These are phyloP conservation scores for Falco novaeseelandiae DNA, from an alignment of 2,797 vertebrate genomes.

Conservation along the genomic window DNA sequence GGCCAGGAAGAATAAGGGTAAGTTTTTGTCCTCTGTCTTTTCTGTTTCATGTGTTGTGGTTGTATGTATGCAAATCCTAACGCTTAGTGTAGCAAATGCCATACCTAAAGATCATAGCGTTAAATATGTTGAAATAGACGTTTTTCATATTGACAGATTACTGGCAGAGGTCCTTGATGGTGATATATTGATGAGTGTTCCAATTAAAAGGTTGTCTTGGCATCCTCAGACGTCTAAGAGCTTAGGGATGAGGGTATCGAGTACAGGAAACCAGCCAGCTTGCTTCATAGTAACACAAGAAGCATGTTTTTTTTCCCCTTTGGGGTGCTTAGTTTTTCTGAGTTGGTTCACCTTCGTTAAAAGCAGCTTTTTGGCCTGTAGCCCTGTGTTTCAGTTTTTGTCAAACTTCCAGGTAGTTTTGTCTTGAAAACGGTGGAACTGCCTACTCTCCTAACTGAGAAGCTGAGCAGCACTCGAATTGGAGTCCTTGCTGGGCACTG, in stretches of 20 bases:
- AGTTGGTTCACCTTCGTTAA: background rate
- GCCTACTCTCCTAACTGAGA: background rate
- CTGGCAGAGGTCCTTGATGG: background rate
- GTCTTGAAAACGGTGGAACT: background rate
- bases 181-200: background rate
- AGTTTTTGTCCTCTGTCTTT: slow-evolving; percentile 8
- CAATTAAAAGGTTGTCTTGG: background rate
- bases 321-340: background rate
- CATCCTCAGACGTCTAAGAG: background rate
- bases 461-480: background rate
- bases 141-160: background rate
- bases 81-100: background rate
- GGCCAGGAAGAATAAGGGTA: slow-evolving; percentile 85
- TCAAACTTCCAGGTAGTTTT: background rate
- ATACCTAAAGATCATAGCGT: background rate
- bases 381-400: background rate
- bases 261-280: background rate
- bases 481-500: background rate
- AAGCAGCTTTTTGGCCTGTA: background rate
- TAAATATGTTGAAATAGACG: background rate
- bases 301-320: background rate
- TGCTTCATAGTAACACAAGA: background rate
- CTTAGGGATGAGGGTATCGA: background rate
- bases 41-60: background rate
- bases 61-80: background rate